A percentile compares a stretch with the other conserved stretches of the same genome.
phyloP scores from a whole-genome alignment of 2,797 vertebrate species.

The Pachyuromys duprasi region DNA sequence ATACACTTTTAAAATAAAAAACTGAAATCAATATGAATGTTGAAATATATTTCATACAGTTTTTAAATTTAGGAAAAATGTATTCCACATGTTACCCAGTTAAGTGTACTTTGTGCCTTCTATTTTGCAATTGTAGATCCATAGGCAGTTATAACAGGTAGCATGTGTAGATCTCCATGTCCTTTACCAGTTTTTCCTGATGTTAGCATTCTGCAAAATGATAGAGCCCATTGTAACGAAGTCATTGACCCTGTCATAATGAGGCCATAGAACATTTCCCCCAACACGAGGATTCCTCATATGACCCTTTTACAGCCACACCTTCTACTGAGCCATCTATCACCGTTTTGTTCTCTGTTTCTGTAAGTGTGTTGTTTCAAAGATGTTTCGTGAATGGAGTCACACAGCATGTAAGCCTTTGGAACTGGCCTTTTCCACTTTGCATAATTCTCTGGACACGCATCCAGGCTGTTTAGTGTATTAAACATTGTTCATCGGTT shows the following conservation, averaged over 20 bases:
- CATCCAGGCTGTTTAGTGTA: background rate
- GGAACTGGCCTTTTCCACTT: background rate
- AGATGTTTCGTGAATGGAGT: background rate
- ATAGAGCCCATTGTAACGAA: background rate
- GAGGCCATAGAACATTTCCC: background rate
- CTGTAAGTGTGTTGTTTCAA: background rate
- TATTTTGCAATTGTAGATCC: background rate
- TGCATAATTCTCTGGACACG: slow-evolving; percentile 12
- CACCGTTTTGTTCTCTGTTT: slow-evolving; percentile 13
- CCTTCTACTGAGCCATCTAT: background rate
- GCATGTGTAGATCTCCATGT: background rate
- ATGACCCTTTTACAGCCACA: background rate
- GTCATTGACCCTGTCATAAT: background rate
- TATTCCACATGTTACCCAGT: background rate
- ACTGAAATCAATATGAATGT: background rate
- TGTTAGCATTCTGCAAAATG: background rate
- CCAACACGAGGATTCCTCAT: background rate
- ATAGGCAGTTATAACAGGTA: background rate
- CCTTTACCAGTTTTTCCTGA: background rate
- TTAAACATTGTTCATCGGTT: background rate
- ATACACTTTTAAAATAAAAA: slow-evolving; percentile 21
- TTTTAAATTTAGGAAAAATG: slow-evolving; percentile 14
- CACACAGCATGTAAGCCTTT: background rate
- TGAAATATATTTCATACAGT: slow-evolving; percentile 26
- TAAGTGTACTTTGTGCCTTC: background rate